Base-by-base conservation (phyloP, 2,797 vertebrate species). In the Tragopan temminckii region DNA sequence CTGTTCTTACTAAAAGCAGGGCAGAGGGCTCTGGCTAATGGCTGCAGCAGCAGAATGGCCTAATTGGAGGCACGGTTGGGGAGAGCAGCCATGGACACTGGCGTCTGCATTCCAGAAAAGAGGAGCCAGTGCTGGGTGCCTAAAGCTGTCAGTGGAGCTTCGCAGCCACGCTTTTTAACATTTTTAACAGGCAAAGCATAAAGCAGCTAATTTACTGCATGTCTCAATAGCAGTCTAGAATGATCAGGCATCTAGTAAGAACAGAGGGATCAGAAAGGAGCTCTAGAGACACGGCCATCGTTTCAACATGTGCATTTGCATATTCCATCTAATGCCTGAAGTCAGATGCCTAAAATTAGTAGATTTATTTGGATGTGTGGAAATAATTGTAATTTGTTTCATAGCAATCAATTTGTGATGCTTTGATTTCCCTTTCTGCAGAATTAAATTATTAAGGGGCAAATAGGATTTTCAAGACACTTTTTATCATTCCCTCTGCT, bases 381-480 rank as follows among this genome's bases (percentile, higher is more conserved):
- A 96, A 96, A 96, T 96, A 97, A 97, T 96, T 96, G 90, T 95
- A 93, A 97, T 97, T 97, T 96, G 93, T 96, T 97, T 95, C 90
- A 90, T 83, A 95, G 94, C 94, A 96, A 97, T 97, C 95, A 94
- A 96, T 97, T 97, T 97, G 93, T 86, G 94, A 96, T 93, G 92
- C 93, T 96, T 92, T 94, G 95, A 94, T 97, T 96, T 97, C 74
- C 76, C 77, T 79, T 97, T 95, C 91, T 95, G 43, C 81, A 72
- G 84, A 93, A 96, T 92, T 91, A 95, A 96, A 95, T 96, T 95
- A 94, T 85, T 85, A 81, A 95, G 85, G 88, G 78, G 84, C 64
- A 96, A 94, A 91, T 88, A 89, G 59, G 79, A 89, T 92, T 96
- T 97, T 95, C 80, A 88, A 83, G 92, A 91, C 84, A 89, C 45